Evolutionary conservation across 2,888 invertebrate species (phyloP), one percentile per base, ranked within the genome.

Genomic region (Acronicta aceris): DNA sequence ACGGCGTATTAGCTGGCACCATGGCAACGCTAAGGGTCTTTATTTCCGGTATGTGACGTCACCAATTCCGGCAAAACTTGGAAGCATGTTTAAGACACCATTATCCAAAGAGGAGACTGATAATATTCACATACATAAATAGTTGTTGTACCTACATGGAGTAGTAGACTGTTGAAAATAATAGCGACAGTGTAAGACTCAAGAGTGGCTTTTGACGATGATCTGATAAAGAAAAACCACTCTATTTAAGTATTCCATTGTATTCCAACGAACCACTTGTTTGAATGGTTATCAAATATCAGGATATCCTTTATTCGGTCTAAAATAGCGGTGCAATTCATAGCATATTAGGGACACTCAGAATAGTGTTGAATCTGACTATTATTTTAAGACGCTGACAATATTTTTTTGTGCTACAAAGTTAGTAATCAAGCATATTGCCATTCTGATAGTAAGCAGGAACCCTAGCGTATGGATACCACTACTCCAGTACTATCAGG

Each of bases 201-300:
- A 30, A 30, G 3, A 30, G 36, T 17, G 17, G 9, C 25, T 43
- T 43, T 50, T 47, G 47, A 58, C 57, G 13, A 40, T 10, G 41
- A 65, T 65, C 38, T 51, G 60, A 55, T 60, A 60, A 56, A 38
- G 13, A 21, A 43, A 40, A 21, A 21, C 21, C 43, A 38, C 45
- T 48, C 13, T 33, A 8, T 16, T 10, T n/a, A 41, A 16, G n/a
- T 52, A 33, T 62, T 47, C 17, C 7, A 57, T 49, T 58, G 16
- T 16, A 36, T 57, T 51, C 13, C 15, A 9, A 10, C 33, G 4
- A 30, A 12, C 36, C 47, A 36, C 33, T 47, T 40, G 36, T 30
- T 47, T 38, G 41, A 50, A 58, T 40, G 9, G 42, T 48, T 25
- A 25, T 57, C 15, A 49, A 57, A 53, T 53, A 49, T 25, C 30